Percentiles rank a stretch among this genome's conserved stretches.
phyloP scores from a whole-genome alignment of 2,888 invertebrate species.

The Acanthacorydalis orientalis region DNA sequence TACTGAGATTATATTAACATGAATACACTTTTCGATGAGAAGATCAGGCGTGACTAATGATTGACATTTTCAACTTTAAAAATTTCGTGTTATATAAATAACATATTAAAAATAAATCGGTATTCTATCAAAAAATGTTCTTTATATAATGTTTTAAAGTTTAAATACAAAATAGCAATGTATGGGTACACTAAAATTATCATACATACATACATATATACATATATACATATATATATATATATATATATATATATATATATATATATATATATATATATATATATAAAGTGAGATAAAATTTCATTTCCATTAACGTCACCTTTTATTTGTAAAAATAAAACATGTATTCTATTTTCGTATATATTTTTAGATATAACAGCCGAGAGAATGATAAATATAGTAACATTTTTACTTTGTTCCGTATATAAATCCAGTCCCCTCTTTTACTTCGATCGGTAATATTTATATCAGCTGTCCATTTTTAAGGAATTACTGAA shows the following conservation, averaged over 20 bases:
- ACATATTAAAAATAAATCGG: neutral
- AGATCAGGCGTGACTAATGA: too few relatives aligned
- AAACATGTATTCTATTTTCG: neutral
- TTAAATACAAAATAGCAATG: neutral
- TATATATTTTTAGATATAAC: neutral
- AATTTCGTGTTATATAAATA: neutral
- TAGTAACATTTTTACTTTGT: too few relatives aligned
- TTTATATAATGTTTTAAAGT: too few relatives aligned
- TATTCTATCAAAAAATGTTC: neutral
- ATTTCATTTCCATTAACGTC: neutral
- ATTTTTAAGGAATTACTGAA: neutral
- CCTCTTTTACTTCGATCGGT: too few relatives aligned
- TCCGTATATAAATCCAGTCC: too few relatives aligned
- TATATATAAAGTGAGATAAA: neutral
- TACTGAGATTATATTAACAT: too few relatives aligned
- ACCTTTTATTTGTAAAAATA: neutral
- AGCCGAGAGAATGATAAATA: too few relatives aligned
- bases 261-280: constrained; percentile 2
- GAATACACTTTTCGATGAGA: too few relatives aligned
- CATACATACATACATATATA: neutral
- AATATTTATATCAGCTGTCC: too few relatives aligned
- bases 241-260: constrained; percentile 2
- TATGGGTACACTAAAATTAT: neutral
- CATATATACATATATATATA: neutral
- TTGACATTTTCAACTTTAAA: too few relatives aligned